phyloP scores from a whole-genome alignment of 2,113 vertebrate genomes.

The Tragulus kanchil region DNA sequence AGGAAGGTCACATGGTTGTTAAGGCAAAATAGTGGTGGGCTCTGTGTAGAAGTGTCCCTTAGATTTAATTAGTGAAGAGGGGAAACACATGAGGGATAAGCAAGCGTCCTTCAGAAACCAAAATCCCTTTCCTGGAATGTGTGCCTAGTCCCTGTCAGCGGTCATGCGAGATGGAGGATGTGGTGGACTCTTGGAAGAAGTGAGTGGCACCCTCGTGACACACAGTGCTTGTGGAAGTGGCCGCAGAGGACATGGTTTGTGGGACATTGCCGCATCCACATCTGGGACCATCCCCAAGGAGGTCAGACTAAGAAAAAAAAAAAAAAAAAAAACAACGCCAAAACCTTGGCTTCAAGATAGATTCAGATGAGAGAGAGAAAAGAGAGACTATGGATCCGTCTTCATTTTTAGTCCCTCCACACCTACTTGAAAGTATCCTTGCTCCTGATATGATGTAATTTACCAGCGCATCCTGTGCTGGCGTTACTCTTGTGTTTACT shows the following conservation, averaged over 20 bases:
- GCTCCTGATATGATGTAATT: not conserved
- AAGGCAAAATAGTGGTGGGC: not conserved
- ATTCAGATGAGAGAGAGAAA: not conserved
- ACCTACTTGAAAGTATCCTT: not conserved
- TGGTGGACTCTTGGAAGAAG: not conserved
- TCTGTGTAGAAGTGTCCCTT: not conserved
- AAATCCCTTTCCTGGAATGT: not conserved
- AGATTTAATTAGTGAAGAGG: not conserved
- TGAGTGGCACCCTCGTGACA: not conserved
- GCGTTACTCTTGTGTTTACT: not conserved
- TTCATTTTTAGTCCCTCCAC: not conserved
- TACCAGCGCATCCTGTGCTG: not conserved
- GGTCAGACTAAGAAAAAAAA: not conserved
- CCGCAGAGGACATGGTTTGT: not conserved
- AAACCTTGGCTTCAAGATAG: not conserved
- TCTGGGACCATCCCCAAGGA: not conserved
- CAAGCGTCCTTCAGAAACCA: not conserved
- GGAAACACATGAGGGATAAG: not conserved
- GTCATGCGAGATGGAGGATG: rapidly evolving
- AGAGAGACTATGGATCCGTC: not conserved
- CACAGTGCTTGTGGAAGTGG: rapidly evolving
- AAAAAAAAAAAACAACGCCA: not conserved
- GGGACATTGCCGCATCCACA: no score
- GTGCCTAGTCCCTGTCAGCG: not conserved
- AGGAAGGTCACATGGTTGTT: not conserved